Conservation (phyloP, 1,140 invertebrate species). For the Halictus rubicundus region DNA sequence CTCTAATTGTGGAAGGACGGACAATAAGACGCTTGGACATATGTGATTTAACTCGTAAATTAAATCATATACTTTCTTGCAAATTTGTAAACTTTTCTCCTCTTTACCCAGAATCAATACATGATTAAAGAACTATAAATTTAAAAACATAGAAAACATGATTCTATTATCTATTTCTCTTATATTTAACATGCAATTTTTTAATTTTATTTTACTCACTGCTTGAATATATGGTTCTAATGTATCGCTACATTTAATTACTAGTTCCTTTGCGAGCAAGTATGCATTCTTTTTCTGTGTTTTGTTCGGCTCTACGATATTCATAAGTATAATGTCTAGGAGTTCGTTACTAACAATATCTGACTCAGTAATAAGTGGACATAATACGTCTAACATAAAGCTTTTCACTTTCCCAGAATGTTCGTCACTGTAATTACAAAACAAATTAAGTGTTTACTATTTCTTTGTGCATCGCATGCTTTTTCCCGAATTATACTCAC, state of each 20-base stretch:
- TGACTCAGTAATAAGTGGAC: slow-evolving; percentile 96
- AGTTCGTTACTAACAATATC: slow-evolving; percentile 97
- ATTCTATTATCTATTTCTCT: background rate
- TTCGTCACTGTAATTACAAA: slow-evolving; percentile 87
- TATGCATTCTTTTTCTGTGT: slow-evolving; percentile 94
- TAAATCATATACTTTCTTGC: slow-evolving; percentile 94
- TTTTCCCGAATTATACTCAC: slow-evolving; percentile 81
- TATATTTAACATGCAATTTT: background rate
- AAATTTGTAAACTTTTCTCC: slow-evolving; percentile 90
- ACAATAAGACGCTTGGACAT: slow-evolving; percentile 91
- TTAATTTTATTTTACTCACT: slow-evolving; percentile 81
- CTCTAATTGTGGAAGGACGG: slow-evolving; percentile 96
- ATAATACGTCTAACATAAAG: slow-evolving; percentile 97
- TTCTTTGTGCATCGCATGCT: background rate
- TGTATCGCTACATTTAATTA: slow-evolving; percentile 94
- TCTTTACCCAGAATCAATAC: slow-evolving; percentile 95
- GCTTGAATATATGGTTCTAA: slow-evolving; percentile 96
- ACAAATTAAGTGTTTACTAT: slow-evolving; percentile 1
- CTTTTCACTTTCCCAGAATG: slow-evolving; percentile 97
- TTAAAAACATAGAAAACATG: slow-evolving; percentile 14
- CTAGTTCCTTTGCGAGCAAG: slow-evolving; percentile 93
- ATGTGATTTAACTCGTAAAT: slow-evolving; percentile 98
- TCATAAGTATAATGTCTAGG: slow-evolving; percentile 95
- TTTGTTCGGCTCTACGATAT: slow-evolving; percentile 98
- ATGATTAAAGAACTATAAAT: slow-evolving; percentile 95